A percentile compares a stretch with the other conserved stretches of the same genome.
These are phyloP conservation scores for Cryptocheilus praepositus DNA, from an alignment of 2,888 invertebrate genomes.

Conservation along the genomic window DNA sequence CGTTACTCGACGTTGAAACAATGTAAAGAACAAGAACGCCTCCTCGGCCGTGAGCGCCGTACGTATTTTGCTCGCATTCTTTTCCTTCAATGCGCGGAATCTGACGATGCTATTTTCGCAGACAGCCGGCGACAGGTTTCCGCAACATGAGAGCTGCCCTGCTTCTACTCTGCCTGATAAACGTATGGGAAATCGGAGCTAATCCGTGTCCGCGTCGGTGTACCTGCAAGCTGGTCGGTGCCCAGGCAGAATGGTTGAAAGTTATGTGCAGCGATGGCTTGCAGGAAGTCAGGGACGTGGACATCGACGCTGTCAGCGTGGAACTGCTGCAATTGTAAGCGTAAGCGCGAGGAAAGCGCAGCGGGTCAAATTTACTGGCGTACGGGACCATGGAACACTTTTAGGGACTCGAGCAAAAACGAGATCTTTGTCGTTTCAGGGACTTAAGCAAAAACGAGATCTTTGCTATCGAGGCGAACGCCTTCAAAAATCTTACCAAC, in stretches of 20 bases:
- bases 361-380: no score
- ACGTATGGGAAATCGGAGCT: conserved; percentile 50
- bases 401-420: no score
- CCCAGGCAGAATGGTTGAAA: conserved; percentile 78
- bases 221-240: conserved; percentile 77
- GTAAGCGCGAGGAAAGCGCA: conserved; percentile 44
- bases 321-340: conserved; percentile 82
- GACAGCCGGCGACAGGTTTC: no score
- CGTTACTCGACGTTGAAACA: conserved; percentile 11
- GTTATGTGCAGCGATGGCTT: conserved; percentile 80
- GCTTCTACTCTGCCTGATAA: conserved; percentile 58
- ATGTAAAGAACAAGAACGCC: conserved; percentile 36
- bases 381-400: no score
- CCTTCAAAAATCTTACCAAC: conserved; percentile 69
- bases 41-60: conserved; percentile 29
- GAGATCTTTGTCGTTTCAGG: conserved; percentile 75
- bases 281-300: conserved; percentile 79
- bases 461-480: conserved; percentile 74
- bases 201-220: conserved; percentile 77
- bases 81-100: background rate
- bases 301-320: conserved; percentile 79
- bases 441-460: conserved; percentile 81
- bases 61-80: conserved; percentile 14
- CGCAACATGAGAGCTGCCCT: conserved; percentile 53
- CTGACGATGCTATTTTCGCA: background rate